Conservation (phyloP, 2,888 invertebrate species). For the Flexamia atlantica region DNA sequence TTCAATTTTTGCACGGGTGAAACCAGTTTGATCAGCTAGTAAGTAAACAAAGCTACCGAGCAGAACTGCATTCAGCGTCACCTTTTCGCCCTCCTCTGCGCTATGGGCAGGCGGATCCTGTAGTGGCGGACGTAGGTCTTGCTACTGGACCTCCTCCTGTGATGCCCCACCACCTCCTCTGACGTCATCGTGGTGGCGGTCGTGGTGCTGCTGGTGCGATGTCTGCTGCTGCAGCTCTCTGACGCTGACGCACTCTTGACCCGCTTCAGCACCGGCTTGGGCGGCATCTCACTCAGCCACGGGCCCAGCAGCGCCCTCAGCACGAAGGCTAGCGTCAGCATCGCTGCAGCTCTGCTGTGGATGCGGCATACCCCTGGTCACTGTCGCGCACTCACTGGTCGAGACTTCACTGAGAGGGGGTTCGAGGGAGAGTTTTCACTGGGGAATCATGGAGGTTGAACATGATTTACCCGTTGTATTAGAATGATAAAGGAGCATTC, state of each 20-base stretch:
- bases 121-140: constrained; percentile 70
- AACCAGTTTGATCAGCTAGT: too few relatives aligned
- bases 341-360: neutral
- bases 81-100: constrained; percentile 69
- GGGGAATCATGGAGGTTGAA: neutral
- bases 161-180: constrained; percentile 30
- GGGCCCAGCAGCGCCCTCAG: constrained; percentile 34
- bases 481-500: too few relatives aligned
- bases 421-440: neutral
- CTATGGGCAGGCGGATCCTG: constrained; percentile 69
- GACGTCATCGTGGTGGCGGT: constrained; percentile 58
- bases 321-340: constrained; percentile 38
- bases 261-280: constrained; percentile 46
- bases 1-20: too few relatives aligned
- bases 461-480: constrained; percentile 23
- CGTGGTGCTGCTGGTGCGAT: constrained; percentile 54
- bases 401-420: too few relatives aligned
- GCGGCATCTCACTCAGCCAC: constrained; percentile 5
- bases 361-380: neutral
- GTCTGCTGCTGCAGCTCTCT: constrained; percentile 10
- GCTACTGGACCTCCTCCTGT: constrained; percentile 68
- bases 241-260: constrained; percentile 40
- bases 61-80: constrained; percentile 29
- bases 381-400: neutral
- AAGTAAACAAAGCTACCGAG: too few relatives aligned